Evolutionary conservation across 1,140 invertebrate species (phyloP), one percentile per base, ranked within the genome.

Genomic region (Aphelenchoides fujianensis): DNA sequence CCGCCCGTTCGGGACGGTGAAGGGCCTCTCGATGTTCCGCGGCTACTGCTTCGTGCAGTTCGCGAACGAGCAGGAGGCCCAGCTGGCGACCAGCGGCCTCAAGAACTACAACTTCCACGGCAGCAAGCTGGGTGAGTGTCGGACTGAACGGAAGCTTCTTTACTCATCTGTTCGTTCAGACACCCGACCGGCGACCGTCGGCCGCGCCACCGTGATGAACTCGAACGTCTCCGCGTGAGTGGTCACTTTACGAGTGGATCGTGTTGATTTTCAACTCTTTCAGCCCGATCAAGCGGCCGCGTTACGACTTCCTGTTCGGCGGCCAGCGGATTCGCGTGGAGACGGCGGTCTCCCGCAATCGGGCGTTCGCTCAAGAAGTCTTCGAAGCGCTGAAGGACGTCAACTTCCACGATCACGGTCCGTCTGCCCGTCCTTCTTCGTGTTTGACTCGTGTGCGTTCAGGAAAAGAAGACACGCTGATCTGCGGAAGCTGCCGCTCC

Each of bases 31-130:
- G 28, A 31, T 71, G 2, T 70, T 71, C 31, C 53, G 59, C 16
- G 70, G 70, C 9, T 71, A 69, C 53, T 48, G 62, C 7, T 71
- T 71, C 41, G 70, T 71, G 23, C 70, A 71, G 57, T 71, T 30
- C 59, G 23, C 30, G 2, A 48, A 30, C 7, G 19, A 23, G 9
- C 30, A 34, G n/a, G 70, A 71, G 35, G 70, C 70, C 32, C 32
- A 52, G 31, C 30, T 71, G 19, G 69, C 68, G 3, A 48, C 54
- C 32, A 23, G 54, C 31, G 36, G 27, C n/a, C 52, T 70, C 5
- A 67, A 70, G 31, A 63, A 41, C n/a, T 70, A 70, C 54, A 70
- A 69, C n/a, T 70, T 69, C 19, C 9, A 70, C 2, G 32, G 61
- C 28, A 32, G 9, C 16, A 55, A 70, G 28, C 37, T 70, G 16